Evolutionary conservation across 37 sponge, comb jelly and placozoan genomes (phyloP).

Genomic region (Ephydatia muelleri): DNA sequence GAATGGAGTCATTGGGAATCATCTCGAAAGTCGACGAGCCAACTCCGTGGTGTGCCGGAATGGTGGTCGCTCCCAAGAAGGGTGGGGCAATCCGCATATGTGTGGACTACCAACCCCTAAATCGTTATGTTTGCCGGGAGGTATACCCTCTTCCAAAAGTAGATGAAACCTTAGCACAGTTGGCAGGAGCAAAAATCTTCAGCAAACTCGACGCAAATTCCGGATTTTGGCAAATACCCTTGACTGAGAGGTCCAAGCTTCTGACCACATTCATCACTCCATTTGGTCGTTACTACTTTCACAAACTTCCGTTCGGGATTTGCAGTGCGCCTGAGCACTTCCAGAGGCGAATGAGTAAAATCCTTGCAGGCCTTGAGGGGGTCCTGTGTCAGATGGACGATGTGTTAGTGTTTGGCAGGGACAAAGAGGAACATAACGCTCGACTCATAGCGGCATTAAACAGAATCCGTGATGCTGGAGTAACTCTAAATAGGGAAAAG

Average conservation of each 20-base stretch:
- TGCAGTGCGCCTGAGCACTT: constrained; percentile 41
- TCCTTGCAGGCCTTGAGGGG: constrained; percentile 28
- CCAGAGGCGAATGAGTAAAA: constrained; percentile 35
- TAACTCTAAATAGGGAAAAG: constrained; percentile 29
- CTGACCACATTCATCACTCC: constrained; percentile 20
- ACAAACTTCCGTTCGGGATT: constrained; percentile 11
- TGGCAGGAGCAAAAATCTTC: constrained; percentile 54
- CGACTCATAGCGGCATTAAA: constrained; percentile 19
- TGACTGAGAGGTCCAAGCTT: neutral
- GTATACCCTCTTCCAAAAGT: constrained; percentile 57
- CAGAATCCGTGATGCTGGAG: constrained; percentile 9
- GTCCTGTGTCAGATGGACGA: constrained; percentile 40
- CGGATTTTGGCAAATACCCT: no score
- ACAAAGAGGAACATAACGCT: constrained; percentile 18
- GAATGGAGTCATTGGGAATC: constrained; percentile 52
- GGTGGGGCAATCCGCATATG: constrained; percentile 43
- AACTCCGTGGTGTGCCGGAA: constrained; percentile 64
- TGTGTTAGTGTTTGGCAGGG: constrained; percentile 18
- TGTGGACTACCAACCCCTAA: constrained; percentile 48
- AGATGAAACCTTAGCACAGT: constrained; percentile 55
- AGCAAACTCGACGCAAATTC: constrained; percentile 54
- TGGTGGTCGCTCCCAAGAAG: constrained; percentile 51
- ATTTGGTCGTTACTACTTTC: neutral
- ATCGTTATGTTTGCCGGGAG: constrained; percentile 43
- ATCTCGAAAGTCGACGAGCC: constrained; percentile 53